Conservation (phyloP, 2,797 vertebrate species). For the Takifugu ocellatus region DNA sequence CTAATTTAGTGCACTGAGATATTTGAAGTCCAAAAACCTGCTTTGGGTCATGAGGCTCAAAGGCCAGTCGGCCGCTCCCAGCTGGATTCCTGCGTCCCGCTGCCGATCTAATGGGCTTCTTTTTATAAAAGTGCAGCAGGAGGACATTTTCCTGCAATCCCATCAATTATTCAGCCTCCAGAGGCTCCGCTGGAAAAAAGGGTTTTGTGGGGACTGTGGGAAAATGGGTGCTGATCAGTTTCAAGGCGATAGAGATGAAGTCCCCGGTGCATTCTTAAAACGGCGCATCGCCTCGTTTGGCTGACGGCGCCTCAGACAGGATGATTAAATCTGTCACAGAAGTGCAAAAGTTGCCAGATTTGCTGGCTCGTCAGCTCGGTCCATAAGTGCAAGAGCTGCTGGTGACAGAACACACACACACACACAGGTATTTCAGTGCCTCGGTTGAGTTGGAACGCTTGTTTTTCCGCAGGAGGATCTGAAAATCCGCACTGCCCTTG, state of each 20-base stretch:
- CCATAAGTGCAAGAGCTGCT: slow-evolving; percentile 28
- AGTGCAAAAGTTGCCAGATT: slow-evolving; percentile 46
- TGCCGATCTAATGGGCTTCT: slow-evolving; percentile 65
- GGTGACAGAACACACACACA: slow-evolving; percentile 36
- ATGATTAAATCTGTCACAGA: slow-evolving; percentile 49
- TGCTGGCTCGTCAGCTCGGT: slow-evolving; percentile 32
- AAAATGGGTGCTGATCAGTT: too few relatives aligned
- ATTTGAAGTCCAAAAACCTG: too few relatives aligned
- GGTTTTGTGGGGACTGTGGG: slow-evolving; percentile 24
- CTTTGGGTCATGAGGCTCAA: too few relatives aligned
- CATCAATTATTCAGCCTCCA: slow-evolving; percentile 72
- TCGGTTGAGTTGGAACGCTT: slow-evolving; percentile 25
- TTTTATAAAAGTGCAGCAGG: slow-evolving; percentile 67
- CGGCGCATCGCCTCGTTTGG: background rate
- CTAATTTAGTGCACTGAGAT: too few relatives aligned
- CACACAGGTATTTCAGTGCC: slow-evolving; percentile 49
- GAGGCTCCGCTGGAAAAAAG: slow-evolving; percentile 52
- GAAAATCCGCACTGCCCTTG: slow-evolving; percentile 33
- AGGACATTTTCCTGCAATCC: slow-evolving; percentile 62
- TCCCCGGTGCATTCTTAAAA: slow-evolving; percentile 34
- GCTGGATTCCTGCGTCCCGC: background rate
- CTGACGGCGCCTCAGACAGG: slow-evolving; percentile 28
- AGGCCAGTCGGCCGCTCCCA: too few relatives aligned
- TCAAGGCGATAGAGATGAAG: slow-evolving; percentile 10
- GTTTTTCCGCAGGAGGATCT: slow-evolving; percentile 48